Percentiles rank a stretch among this genome's conserved stretches.
These are phyloP conservation scores for Copidosoma aretas DNA, from an alignment of 2,888 invertebrate species.

Conservation along the genomic window DNA sequence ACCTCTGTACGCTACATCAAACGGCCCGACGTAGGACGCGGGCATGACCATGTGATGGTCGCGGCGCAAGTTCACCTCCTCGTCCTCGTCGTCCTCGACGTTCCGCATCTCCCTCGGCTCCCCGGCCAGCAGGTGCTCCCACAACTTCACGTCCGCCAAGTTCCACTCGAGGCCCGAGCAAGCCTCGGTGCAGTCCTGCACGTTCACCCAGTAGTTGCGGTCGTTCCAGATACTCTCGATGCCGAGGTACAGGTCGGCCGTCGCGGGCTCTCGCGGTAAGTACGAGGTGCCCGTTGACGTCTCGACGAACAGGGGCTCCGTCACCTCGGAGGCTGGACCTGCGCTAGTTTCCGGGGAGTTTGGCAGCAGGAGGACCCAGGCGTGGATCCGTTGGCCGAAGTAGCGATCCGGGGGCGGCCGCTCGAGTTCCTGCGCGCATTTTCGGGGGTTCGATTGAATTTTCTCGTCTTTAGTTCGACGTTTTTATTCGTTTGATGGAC, in stretches of 20 bases:
- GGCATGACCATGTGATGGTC: constrained; percentile 79
- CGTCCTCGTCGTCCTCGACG: constrained; percentile 65
- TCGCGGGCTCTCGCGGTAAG: constrained; percentile 62
- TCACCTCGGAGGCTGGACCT: constrained; percentile 62
- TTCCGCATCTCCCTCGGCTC: constrained; percentile 67
- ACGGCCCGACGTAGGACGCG: constrained; percentile 74
- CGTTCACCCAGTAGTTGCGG: constrained; percentile 81
- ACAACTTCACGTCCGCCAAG: constrained; percentile 67
- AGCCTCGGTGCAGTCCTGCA: constrained; percentile 67
- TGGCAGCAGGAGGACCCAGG: constrained; percentile 78
- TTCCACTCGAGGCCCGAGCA: constrained; percentile 70
- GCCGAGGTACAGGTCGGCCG: constrained; percentile 72
- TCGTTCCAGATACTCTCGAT: constrained; percentile 88
- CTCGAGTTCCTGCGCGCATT: constrained; percentile 66
- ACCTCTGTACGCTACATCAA: constrained; percentile 65
- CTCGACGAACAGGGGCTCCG: constrained; percentile 80
- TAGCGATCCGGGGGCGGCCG: constrained; percentile 71
- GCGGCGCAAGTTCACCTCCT: constrained; percentile 62
- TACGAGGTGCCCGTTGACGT: constrained; percentile 74
- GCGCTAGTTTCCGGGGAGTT: constrained; percentile 49
- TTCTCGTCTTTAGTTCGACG: too few relatives aligned
- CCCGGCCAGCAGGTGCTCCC: constrained; percentile 78
- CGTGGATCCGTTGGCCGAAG: constrained; percentile 76
- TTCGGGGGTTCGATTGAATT: background rate
- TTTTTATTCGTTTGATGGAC: too few relatives aligned